phyloP scores from a whole-genome alignment of 2,797 vertebrate species.

The Sebastes miniatus region DNA sequence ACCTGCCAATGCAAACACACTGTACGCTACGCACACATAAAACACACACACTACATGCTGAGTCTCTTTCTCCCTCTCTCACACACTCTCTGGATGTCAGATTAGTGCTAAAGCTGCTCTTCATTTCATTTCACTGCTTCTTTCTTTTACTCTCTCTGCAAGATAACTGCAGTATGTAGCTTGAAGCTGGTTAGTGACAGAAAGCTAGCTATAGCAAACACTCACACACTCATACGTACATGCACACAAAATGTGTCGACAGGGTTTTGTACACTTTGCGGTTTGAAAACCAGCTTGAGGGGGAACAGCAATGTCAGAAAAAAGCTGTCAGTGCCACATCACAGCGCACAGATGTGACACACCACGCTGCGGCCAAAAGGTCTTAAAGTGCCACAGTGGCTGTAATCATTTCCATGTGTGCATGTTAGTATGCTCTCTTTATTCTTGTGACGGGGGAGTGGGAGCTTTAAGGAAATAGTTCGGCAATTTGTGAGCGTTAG shows the following conservation, averaged over 20 bases:
- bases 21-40: neutral
- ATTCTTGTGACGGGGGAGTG: neutral
- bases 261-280: conserved; percentile 43
- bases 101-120: neutral
- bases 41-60: neutral
- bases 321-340: conserved; percentile 27
- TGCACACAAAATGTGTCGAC: neutral
- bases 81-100: neutral
- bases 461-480: neutral
- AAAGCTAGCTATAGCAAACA: neutral
- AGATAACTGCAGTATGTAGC: neutral
- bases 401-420: neutral
- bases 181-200: neutral
- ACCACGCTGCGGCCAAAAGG: conserved; percentile 30
- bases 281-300: conserved; percentile 25
- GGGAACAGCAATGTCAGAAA: conserved; percentile 16
- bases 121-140: neutral
- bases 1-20: neutral
- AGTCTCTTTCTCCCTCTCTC: neutral
- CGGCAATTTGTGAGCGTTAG: too few species aligned
- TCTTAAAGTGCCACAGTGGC: conserved; percentile 12
- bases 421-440: neutral
- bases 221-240: neutral
- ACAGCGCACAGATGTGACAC: conserved; percentile 39
- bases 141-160: neutral